These are phyloP conservation scores for Cheumatopsyche charites DNA, from an alignment of 1,140 invertebrate species.

Conservation along the genomic window DNA sequence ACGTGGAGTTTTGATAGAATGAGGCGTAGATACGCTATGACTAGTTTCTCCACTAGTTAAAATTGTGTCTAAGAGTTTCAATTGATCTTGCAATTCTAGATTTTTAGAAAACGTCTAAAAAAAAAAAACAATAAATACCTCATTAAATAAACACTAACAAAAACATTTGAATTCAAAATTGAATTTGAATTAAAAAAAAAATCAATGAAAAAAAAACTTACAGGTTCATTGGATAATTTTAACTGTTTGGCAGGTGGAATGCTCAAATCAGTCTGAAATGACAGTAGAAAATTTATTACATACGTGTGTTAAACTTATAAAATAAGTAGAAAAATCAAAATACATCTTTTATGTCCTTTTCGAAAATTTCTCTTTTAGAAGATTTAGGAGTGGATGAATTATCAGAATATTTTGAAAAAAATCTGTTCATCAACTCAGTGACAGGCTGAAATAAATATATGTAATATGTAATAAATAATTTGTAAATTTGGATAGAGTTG, in stretches of 20 bases:
- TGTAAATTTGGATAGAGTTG: too few species aligned
- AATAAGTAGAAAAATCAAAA: not conserved
- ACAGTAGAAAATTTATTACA: not conserved
- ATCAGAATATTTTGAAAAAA: slow-evolving; percentile 53
- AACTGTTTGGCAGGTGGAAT: slow-evolving; percentile 57
- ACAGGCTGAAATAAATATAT: slow-evolving; percentile 52
- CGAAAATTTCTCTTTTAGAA: too few species aligned
- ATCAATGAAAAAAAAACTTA: not conserved
- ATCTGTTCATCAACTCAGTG: slow-evolving; percentile 55
- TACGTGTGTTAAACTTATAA: not conserved
- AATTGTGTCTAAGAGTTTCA: slow-evolving; percentile 28
- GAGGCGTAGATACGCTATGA: not conserved
- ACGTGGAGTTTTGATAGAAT: slow-evolving; percentile 1
- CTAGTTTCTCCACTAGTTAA: slow-evolving; percentile 24
- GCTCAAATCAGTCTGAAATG: slow-evolving; percentile 50
- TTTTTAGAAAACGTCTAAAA: not conserved
- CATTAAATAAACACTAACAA: not conserved
- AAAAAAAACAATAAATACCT: not conserved
- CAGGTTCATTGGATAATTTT: slow-evolving; percentile 44
- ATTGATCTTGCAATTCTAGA: slow-evolving; percentile 10
- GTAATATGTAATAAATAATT: not conserved
- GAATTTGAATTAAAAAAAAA: slow-evolving; percentile 1
- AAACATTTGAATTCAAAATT: slow-evolving; percentile 42
- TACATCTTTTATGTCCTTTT: not conserved
- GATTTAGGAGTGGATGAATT: too few species aligned